Conservation (phyloP, 2,888 invertebrate species). For the Archips xylosteana region DNA sequence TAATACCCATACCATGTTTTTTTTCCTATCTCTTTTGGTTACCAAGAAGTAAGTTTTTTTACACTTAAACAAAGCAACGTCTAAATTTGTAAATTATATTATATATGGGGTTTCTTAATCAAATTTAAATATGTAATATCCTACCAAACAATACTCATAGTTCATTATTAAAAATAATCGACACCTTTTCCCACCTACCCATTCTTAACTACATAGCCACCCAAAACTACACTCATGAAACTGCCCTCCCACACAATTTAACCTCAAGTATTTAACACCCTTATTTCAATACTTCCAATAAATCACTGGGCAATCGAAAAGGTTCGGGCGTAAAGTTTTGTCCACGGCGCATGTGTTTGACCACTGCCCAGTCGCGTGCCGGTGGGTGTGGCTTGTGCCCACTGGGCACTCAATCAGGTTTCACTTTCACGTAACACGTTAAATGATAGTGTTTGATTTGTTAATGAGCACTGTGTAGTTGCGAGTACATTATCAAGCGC, state of each 20-base stretch:
- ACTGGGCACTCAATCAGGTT: constrained; percentile 53
- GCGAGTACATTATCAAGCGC: too few species aligned
- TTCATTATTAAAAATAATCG: not conserved
- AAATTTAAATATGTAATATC: too few species aligned
- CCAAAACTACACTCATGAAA: constrained; percentile 25
- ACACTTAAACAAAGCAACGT: not conserved
- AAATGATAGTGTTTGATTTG: constrained; percentile 14
- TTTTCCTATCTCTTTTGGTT: too few species aligned
- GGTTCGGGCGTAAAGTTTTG: constrained; percentile 69
- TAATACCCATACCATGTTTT: not conserved
- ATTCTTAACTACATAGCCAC: not conserved
- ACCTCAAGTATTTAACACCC: constrained; percentile 39
- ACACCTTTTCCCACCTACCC: not conserved
- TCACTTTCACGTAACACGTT: constrained; percentile 51
- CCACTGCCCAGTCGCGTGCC: constrained; percentile 76
- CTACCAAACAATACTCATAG: too few species aligned
- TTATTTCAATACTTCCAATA: constrained; percentile 46
- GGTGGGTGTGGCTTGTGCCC: constrained; percentile 72
- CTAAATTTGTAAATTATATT: not conserved
- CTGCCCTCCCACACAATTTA: constrained; percentile 39
- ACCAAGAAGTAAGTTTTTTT: not conserved
- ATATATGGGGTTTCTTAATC: too few species aligned
- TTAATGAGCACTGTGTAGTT: not conserved
- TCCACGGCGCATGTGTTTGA: constrained; percentile 79
- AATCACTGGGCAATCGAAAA: constrained; percentile 51